Percentiles rank a stretch among this genome's conserved stretches.
Evolutionary conservation across 2,888 invertebrate species (phyloP).

Genomic region (Teinopalpus imperialis): DNA sequence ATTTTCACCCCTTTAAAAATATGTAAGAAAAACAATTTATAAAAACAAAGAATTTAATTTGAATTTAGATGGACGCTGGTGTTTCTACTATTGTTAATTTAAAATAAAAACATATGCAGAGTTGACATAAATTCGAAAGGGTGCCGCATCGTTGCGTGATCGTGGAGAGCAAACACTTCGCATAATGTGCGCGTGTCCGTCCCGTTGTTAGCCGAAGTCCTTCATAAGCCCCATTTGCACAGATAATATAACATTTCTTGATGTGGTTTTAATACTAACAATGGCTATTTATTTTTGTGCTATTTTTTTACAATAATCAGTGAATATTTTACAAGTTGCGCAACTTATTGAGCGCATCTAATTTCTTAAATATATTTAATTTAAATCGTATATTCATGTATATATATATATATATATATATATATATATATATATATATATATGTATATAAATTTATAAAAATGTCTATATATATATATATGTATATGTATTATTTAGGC

Average conservation of each 20-base stretch:
- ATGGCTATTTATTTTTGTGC: slow-evolving; percentile 25
- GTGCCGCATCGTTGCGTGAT: slow-evolving; percentile 35
- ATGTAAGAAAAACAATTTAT: slow-evolving; percentile 36
- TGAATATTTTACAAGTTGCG: neutral
- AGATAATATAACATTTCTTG: slow-evolving; percentile 40
- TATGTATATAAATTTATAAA: no score
- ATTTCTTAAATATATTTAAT: no score
- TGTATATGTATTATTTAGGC: no score
- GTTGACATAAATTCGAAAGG: slow-evolving; percentile 42
- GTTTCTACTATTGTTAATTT: slow-evolving; percentile 50
- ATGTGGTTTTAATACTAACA: slow-evolving; percentile 37
- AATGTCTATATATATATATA: no score
- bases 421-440: no score
- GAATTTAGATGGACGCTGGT: slow-evolving; percentile 44
- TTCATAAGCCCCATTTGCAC: slow-evolving; percentile 43
- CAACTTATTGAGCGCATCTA: no score
- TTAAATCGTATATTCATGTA: no score
- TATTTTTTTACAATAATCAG: slow-evolving; percentile 1
- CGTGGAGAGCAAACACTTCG: slow-evolving; percentile 42
- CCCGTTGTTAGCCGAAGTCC: slow-evolving; percentile 39
- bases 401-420: no score
- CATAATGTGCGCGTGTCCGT: slow-evolving; percentile 62
- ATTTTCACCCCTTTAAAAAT: slow-evolving; percentile 34
- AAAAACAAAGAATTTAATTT: slow-evolving; percentile 48
- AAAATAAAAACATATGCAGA: slow-evolving; percentile 63